Evolutionary conservation across 2,113 vertebrate species (phyloP).

Genomic region (Atlantisia rogersi): DNA sequence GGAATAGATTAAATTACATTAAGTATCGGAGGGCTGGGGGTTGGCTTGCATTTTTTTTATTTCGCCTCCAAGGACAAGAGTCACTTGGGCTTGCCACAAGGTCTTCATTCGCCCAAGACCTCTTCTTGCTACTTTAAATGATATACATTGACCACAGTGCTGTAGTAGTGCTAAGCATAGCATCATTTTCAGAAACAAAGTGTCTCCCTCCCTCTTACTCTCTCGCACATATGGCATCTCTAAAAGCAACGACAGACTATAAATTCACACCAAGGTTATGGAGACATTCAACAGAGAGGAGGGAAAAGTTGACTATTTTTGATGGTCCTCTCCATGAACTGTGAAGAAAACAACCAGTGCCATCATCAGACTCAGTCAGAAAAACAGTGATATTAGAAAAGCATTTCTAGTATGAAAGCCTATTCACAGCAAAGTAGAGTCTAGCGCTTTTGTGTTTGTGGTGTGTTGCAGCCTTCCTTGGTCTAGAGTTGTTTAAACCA

Average conservation of each 20-base stretch:
- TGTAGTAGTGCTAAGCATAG: not conserved
- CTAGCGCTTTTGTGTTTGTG: fast-evolving
- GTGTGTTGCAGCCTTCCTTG: not conserved
- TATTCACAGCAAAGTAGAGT: not conserved
- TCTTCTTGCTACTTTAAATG: not conserved
- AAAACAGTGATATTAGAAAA: not conserved
- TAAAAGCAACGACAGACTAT: not conserved
- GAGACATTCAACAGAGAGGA: conserved; percentile 6
- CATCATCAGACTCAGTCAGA: not conserved
- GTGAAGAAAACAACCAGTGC: conserved; percentile 25
- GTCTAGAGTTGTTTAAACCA: not conserved
- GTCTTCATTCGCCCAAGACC: not conserved
- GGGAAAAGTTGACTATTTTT: conserved; percentile 16
- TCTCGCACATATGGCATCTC: not conserved
- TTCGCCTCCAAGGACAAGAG: conserved; percentile 1
- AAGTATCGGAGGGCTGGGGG: not conserved
- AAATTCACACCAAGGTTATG: conserved; percentile 59
- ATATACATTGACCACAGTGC: not conserved
- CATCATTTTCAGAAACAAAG: conserved; percentile 13
- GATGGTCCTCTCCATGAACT: conserved; percentile 4
- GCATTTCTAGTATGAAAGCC: not conserved
- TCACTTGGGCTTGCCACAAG: not conserved
- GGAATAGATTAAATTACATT: conserved; percentile 4
- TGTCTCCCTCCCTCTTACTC: not conserved
- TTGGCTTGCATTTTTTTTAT: not conserved